These are phyloP conservation scores for Picus viridis DNA, from an alignment of 2,797 vertebrate species.

Conservation along the genomic window DNA sequence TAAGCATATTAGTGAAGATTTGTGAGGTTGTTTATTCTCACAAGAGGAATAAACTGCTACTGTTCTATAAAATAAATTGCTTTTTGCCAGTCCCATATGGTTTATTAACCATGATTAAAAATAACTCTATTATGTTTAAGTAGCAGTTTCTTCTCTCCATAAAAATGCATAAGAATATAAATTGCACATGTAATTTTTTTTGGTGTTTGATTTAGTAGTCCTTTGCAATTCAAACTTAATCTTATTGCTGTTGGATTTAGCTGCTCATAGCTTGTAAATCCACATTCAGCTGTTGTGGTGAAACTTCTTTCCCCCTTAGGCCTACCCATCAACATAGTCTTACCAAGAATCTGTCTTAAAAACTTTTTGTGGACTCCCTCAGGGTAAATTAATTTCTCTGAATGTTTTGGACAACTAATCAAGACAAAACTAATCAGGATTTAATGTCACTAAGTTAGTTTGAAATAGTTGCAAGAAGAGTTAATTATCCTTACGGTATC, in stretches of 20 bases:
- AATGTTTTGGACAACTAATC: not conserved
- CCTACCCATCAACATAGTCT: not conserved
- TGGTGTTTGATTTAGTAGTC: not conserved
- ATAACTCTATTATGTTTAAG: not conserved
- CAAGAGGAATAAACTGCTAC: not conserved
- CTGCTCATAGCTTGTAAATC: not conserved
- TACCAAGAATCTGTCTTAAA: not conserved
- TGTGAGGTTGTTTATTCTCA: not conserved
- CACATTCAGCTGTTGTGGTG: not conserved
- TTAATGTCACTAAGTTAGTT: not conserved
- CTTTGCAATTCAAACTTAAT: not conserved
- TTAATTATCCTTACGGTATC: not conserved
- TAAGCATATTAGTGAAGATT: not conserved
- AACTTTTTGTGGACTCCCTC: not conserved
- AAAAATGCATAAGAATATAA: not conserved
- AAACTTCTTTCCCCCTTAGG: not conserved
- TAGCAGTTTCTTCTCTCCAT: not conserved
- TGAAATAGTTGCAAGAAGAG: not conserved
- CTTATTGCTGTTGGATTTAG: not conserved
- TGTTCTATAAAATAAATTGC: not conserved
- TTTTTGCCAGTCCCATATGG: not conserved
- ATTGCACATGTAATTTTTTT: not conserved
- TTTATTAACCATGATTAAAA: slow-evolving; percentile 23
- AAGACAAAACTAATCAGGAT: not conserved
- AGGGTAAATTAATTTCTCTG: not conserved